Conservation (phyloP, 2,888 invertebrate genomes). For the Epicampocera succincta region DNA sequence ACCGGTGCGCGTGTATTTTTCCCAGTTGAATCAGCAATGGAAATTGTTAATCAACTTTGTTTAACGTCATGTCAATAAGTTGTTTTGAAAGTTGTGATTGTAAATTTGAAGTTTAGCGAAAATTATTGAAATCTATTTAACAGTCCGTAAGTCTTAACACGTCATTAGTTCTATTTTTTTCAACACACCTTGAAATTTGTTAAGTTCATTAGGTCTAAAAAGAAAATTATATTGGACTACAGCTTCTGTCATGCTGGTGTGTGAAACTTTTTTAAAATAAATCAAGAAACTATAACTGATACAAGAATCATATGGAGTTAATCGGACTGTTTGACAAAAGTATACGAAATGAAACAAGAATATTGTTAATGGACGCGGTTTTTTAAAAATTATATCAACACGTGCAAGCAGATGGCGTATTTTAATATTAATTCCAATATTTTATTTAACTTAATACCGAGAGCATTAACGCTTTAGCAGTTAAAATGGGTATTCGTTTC, state of each 20-base stretch:
- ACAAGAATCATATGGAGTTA: background rate
- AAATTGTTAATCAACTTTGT: background rate
- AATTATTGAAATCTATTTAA: slow-evolving; percentile 16
- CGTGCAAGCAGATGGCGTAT: too few relatives aligned
- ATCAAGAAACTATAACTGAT: background rate
- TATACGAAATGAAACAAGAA: too few relatives aligned
- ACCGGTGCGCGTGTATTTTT: too few relatives aligned
- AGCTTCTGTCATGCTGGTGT: slow-evolving; percentile 25
- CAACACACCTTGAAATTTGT: slow-evolving; percentile 48
- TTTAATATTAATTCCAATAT: too few relatives aligned
- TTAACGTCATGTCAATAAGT: background rate
- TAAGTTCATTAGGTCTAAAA: slow-evolving; percentile 57
- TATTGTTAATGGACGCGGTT: too few relatives aligned
- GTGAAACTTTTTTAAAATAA: background rate
- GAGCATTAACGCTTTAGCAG: too few relatives aligned
- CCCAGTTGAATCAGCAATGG: too few relatives aligned
- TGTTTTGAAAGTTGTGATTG: background rate
- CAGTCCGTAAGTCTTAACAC: background rate
- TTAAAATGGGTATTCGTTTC: too few relatives aligned
- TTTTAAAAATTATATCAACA: too few relatives aligned
- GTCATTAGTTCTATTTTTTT: slow-evolving; percentile 17
- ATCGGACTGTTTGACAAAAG: background rate
- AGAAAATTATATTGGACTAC: slow-evolving; percentile 17
- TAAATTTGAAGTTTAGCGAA: background rate
- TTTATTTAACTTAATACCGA: too few relatives aligned